Percentiles rank a stretch among this genome's conserved stretches.
Evolutionary conservation across 2,888 invertebrate genomes (phyloP).

Genomic region (Dolichomitus sp.): DNA sequence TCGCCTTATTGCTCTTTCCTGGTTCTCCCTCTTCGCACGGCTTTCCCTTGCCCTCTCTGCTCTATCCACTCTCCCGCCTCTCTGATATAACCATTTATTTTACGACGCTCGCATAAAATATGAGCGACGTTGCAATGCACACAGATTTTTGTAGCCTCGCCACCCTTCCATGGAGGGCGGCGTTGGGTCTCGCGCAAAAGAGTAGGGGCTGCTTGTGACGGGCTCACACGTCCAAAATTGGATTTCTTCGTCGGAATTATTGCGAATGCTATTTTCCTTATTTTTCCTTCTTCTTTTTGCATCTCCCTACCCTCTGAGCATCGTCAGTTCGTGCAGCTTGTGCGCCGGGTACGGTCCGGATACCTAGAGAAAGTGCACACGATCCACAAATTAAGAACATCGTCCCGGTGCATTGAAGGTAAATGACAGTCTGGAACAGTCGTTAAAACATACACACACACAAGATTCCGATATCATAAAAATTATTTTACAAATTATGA

Average conservation of each 20-base stretch:
- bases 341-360: background rate
- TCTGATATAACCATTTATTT: slow-evolving; percentile 63
- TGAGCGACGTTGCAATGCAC: slow-evolving; percentile 56
- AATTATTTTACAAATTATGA: too few relatives aligned
- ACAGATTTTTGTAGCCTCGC: slow-evolving; percentile 49
- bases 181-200: background rate
- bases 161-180: slow-evolving; percentile 1
- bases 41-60: background rate
- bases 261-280: slow-evolving; percentile 45
- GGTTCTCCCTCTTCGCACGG: background rate
- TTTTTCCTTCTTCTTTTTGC: slow-evolving; percentile 28
- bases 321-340: background rate
- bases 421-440: too few relatives aligned
- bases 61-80: slow-evolving; percentile 16
- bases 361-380: background rate
- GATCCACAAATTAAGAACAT: slow-evolving; percentile 21
- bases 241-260: slow-evolving; percentile 59
- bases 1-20: background rate
- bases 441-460: too few relatives aligned
- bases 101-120: slow-evolving; percentile 62
- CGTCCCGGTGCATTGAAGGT: background rate
- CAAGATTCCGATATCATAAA: too few relatives aligned
- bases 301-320: slow-evolving; percentile 5
- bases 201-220: slow-evolving; percentile 18
- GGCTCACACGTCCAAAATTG: slow-evolving; percentile 50